Conservation (phyloP, 2,113 vertebrate genomes). For the Apteryx owenii region DNA sequence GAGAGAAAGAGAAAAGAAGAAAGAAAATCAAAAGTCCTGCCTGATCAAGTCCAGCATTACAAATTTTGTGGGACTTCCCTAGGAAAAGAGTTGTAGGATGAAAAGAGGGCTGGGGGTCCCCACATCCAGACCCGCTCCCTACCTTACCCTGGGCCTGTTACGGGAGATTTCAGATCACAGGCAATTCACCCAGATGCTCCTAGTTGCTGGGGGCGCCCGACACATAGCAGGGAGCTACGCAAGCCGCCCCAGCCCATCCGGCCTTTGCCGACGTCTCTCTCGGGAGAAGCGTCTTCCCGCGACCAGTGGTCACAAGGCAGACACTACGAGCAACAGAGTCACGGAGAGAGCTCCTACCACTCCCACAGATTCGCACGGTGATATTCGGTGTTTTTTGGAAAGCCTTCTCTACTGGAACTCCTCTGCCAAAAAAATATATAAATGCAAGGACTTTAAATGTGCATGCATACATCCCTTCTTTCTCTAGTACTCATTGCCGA, state of each 20-base stretch:
- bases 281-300: background rate
- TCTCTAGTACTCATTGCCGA: background rate
- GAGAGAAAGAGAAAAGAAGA: background rate
- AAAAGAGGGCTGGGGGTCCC: background rate
- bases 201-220: background rate
- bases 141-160: background rate
- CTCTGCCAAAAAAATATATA: background rate
- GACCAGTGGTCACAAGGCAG: background rate
- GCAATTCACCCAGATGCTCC: background rate
- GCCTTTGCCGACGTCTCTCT: background rate
- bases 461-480: fast-evolving
- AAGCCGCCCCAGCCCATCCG: background rate
- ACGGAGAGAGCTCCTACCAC: background rate
- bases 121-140: background rate
- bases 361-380: background rate
- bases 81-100: too few species aligned
- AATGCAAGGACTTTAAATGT: background rate
- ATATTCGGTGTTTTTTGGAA: background rate
- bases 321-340: fast-evolving
- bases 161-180: fast-evolving
- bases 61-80: background rate
- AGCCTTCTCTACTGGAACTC: background rate
- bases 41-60: background rate
- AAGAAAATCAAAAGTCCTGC: background rate
- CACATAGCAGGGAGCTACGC: too few species aligned